phyloP scores from a whole-genome alignment of 2,797 vertebrate species.

The Apogon talboti region DNA sequence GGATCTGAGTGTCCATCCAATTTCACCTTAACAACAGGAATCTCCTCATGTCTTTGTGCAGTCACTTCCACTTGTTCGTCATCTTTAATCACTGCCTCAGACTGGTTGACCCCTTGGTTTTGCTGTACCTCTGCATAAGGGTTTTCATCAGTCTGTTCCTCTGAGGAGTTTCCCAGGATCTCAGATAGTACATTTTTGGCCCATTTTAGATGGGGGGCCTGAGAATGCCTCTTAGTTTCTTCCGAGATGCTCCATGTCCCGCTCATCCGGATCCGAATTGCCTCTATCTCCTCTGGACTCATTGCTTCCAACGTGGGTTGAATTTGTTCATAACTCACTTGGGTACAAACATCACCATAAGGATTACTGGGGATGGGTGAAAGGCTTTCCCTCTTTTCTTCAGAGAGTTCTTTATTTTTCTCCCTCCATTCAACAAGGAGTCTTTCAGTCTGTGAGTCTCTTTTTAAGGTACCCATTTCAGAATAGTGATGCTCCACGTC shows the following conservation, averaged over 20 bases:
- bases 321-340: constrained; percentile 41
- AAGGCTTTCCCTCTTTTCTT: background rate
- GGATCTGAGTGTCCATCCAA: constrained; percentile 34
- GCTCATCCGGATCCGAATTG: constrained; percentile 63
- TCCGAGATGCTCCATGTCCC: constrained; percentile 66
- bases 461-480: constrained; percentile 45
- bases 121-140: constrained; percentile 8
- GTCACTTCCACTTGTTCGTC: constrained; percentile 4
- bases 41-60: constrained; percentile 12
- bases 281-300: constrained; percentile 71
- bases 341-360: constrained; percentile 20
- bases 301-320: constrained; percentile 55
- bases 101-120: background rate
- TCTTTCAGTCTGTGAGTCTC: constrained; percentile 71
- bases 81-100: background rate
- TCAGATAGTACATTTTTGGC: constrained; percentile 77
- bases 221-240: constrained; percentile 75
- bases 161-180: constrained; percentile 78
- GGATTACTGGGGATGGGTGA: constrained; percentile 28
- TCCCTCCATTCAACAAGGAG: constrained; percentile 75
- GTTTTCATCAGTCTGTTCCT: constrained; percentile 51
- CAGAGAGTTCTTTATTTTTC: constrained; percentile 32
- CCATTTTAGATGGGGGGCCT: constrained; percentile 85
- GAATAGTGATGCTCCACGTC: constrained; percentile 34
- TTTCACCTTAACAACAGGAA: constrained; percentile 40